A percentile compares a stretch with the other conserved stretches of the same genome.
Conservation (phyloP, 2,113 vertebrate genomes). For the Scolopax mira region DNA sequence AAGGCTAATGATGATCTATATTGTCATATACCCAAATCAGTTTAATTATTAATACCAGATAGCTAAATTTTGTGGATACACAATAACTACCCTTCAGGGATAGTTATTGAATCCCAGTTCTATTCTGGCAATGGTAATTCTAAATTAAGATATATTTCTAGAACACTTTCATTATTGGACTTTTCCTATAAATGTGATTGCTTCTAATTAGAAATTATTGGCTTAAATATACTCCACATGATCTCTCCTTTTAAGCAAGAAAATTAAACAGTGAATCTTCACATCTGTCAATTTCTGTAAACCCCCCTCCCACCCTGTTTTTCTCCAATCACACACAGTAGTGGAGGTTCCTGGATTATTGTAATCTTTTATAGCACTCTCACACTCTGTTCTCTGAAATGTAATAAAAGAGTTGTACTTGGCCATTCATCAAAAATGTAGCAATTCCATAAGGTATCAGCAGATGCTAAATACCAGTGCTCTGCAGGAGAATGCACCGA, state of each 20-base stretch:
- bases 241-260: constrained; percentile 60
- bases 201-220: constrained; percentile 75
- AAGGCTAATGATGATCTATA: neutral
- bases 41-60: constrained; percentile 42
- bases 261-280: constrained; percentile 71
- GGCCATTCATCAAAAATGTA: constrained; percentile 53
- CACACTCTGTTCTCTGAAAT: constrained; percentile 36
- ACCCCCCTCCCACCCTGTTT: rapidly evolving
- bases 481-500: neutral
- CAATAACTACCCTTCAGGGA: neutral
- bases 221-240: constrained; percentile 55
- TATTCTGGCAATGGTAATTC: neutral
- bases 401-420: constrained; percentile 38
- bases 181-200: constrained; percentile 58
- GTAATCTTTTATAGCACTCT: constrained; percentile 40
- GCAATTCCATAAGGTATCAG: neutral
- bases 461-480: constrained; percentile 6
- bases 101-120: too few species aligned
- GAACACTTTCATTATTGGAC: constrained; percentile 44
- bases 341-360: neutral
- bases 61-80: constrained; percentile 10
- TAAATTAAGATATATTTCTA: constrained; percentile 33
- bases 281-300: constrained; percentile 59
- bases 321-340: neutral
- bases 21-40: neutral